phyloP scores from a whole-genome alignment of 2,797 vertebrate species.

The Tenualosa ilisha region DNA sequence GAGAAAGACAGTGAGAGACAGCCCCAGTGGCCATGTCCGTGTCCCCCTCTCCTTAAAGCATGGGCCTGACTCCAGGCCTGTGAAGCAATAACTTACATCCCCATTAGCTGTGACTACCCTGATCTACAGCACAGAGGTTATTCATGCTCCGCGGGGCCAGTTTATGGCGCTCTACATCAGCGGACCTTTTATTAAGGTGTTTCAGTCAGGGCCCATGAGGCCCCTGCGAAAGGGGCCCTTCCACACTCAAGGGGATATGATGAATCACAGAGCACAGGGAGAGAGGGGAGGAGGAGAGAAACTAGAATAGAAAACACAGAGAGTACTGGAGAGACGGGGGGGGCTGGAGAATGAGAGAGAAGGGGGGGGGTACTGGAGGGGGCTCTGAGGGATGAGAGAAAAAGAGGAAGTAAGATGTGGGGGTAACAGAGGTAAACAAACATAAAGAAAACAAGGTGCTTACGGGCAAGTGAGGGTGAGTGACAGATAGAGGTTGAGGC shows the following conservation, averaged over 20 bases:
- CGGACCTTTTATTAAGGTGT: background rate
- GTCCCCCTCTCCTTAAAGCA: background rate
- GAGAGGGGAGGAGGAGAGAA: background rate
- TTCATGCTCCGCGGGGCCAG: background rate
- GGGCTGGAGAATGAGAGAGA: conserved; percentile 20
- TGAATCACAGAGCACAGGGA: background rate
- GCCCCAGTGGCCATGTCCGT: background rate
- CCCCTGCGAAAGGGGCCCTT: background rate
- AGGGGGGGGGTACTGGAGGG: background rate
- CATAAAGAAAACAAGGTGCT: background rate
- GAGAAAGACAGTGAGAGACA: background rate
- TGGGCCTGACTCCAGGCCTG: background rate
- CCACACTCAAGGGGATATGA: conserved; percentile 36
- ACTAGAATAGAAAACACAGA: background rate
- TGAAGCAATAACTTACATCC: conserved; percentile 12
- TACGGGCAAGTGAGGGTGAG: background rate
- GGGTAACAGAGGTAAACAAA: background rate
- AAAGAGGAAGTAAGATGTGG: background rate
- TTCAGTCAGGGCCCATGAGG: background rate
- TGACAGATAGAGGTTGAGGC: background rate
- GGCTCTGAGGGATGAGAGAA: background rate
- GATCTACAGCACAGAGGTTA: background rate
- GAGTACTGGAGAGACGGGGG: background rate
- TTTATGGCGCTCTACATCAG: background rate
- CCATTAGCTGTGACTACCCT: background rate